These are phyloP conservation scores for Stenodera caucasica DNA, from an alignment of 2,888 invertebrate species.

Conservation along the genomic window DNA sequence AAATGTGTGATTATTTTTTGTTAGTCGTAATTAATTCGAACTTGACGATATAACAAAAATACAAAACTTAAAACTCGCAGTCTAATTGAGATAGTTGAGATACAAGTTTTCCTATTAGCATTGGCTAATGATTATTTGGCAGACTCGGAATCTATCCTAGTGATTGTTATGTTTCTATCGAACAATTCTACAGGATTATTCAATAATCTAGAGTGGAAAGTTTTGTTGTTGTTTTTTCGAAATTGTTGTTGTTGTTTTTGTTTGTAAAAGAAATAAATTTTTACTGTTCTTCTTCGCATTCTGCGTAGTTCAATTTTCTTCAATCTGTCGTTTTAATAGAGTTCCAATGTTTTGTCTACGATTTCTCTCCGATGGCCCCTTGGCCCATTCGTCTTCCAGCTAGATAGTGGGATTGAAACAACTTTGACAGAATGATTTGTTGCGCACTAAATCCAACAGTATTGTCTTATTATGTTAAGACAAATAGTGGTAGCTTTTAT, in stretches of 20 bases:
- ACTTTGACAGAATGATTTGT: slow-evolving; percentile 8
- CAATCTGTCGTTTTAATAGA: slow-evolving; percentile 1
- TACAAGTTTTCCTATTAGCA: background rate
- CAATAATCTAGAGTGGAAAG: background rate
- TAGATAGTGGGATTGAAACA: slow-evolving; percentile 6
- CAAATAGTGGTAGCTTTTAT: background rate
- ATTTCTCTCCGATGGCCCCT: background rate
- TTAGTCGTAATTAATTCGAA: background rate
- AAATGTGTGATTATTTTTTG: background rate
- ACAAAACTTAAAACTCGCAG: background rate
- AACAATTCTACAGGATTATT: background rate
- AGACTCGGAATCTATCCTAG: background rate
- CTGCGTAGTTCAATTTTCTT: background rate
- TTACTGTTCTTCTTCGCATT: too few species aligned
- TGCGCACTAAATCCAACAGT: slow-evolving; percentile 2
- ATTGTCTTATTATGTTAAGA: slow-evolving; percentile 7
- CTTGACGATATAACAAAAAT: background rate
- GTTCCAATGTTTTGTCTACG: slow-evolving; percentile 6
- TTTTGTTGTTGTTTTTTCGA: background rate
- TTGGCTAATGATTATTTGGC: background rate
- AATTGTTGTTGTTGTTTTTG: too few species aligned
- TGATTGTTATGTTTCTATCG: background rate
- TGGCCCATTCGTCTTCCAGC: background rate
- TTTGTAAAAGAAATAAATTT: too few species aligned
- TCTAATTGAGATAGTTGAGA: background rate